These are phyloP conservation scores for Actenoides hombroni DNA, from an alignment of 2,113 vertebrate species.

Conservation along the genomic window DNA sequence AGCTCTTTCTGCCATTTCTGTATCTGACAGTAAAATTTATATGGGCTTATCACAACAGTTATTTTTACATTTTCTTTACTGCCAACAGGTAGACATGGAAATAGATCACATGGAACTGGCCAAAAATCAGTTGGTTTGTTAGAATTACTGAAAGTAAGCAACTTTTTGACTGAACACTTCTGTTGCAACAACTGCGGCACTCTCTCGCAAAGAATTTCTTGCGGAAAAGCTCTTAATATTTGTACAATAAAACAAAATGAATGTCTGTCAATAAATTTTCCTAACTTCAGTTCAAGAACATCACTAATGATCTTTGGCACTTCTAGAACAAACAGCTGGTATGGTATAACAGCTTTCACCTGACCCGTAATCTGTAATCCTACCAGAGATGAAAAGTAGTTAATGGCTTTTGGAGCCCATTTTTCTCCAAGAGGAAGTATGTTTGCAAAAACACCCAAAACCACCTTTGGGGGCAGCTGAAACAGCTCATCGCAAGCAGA, in stretches of 20 bases:
- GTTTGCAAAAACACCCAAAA: conserved; percentile 87
- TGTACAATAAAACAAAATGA: conserved; percentile 87
- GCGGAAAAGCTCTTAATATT: conserved; percentile 74
- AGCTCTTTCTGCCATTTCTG: conserved; percentile 75
- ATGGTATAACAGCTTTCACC: conserved; percentile 78
- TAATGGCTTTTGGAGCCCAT: conserved; percentile 74
- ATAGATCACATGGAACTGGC: conserved; percentile 72
- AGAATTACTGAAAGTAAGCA: not conserved
- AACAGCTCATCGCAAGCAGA: conserved; percentile 80
- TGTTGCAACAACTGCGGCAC: conserved; percentile 54
- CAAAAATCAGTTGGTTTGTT: conserved; percentile 54
- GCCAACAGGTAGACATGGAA: conserved; percentile 74
- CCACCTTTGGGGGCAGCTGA: conserved; percentile 83
- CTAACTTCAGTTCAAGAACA: conserved; percentile 78
- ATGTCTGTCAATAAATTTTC: conserved; percentile 81
- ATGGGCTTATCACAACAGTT: conserved; percentile 78
- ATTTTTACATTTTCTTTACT: conserved; percentile 76
- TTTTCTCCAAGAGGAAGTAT: conserved; percentile 79
- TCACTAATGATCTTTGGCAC: conserved; percentile 80
- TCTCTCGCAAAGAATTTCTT: conserved; percentile 47
- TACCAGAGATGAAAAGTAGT: conserved; percentile 83
- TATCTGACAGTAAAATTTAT: conserved; percentile 87
- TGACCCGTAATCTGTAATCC: conserved; percentile 80
- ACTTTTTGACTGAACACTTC: not conserved
- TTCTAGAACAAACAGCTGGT: conserved; percentile 84